A percentile compares a stretch with the other conserved stretches of the same genome.
phyloP scores from a whole-genome alignment of 2,797 vertebrate species.

The Molossus alvarezi region DNA sequence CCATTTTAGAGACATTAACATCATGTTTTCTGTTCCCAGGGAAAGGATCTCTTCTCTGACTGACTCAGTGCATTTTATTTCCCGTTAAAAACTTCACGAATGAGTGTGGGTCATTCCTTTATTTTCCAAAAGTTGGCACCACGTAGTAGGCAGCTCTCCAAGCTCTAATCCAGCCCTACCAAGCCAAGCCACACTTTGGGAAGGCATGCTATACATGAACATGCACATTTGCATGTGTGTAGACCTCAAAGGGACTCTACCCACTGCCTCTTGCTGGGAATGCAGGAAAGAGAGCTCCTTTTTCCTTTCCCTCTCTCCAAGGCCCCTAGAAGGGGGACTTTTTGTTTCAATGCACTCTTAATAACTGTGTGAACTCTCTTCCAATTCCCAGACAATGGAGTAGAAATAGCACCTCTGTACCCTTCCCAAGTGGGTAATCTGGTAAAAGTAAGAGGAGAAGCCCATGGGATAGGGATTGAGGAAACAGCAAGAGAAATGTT shows the following conservation, averaged over 20 bases:
- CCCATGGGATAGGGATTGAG: background rate
- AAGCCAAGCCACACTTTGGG: background rate
- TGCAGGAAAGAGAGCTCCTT: background rate
- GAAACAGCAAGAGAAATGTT: constrained; percentile 37
- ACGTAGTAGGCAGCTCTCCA: constrained; percentile 54
- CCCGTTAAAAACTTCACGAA: constrained; percentile 56
- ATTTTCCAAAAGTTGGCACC: constrained; percentile 53
- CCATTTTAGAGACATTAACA: constrained; percentile 57
- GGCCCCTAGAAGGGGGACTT: background rate
- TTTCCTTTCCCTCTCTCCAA: background rate
- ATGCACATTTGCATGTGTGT: background rate
- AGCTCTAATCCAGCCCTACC: constrained; percentile 35
- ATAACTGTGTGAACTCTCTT: background rate
- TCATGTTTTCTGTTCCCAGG: constrained; percentile 61
- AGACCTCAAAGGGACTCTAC: constrained; percentile 28
- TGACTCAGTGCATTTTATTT: constrained; percentile 36
- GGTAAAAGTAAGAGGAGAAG: constrained; percentile 31
- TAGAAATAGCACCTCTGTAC: background rate
- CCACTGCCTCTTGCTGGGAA: background rate
- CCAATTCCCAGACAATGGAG: background rate
- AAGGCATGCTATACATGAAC: background rate
- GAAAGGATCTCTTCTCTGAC: constrained; percentile 56
- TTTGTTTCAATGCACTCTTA: background rate
- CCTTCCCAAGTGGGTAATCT: constrained; percentile 25
- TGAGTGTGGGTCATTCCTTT: constrained; percentile 60